phyloP scores from a whole-genome alignment of 2,113 vertebrate species.

The Pipa parva region DNA sequence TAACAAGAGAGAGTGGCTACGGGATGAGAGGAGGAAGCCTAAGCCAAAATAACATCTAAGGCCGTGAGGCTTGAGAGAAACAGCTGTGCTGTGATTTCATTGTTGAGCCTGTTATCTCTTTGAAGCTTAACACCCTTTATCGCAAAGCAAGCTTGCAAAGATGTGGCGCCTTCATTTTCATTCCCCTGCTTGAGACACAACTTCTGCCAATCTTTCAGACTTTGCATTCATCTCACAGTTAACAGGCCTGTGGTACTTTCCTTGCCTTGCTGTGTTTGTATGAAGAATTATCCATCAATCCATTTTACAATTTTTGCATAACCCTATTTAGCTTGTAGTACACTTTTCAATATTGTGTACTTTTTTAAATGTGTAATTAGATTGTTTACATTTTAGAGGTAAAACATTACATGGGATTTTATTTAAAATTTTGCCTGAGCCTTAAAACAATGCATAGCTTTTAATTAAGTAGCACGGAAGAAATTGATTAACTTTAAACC shows the following conservation, averaged over 20 bases:
- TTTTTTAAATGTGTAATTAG: too few species aligned
- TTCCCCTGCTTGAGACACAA: constrained; percentile 6
- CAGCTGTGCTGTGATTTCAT: constrained; percentile 32
- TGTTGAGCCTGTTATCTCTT: constrained; percentile 31
- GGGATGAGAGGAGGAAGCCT: neutral
- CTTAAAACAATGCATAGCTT: too few species aligned
- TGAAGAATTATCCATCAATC: neutral
- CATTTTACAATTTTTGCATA: too few species aligned
- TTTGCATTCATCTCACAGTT: neutral
- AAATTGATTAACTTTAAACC: too few species aligned
- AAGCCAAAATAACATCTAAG: constrained; percentile 23
- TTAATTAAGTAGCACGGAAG: too few species aligned
- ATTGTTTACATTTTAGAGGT: too few species aligned
- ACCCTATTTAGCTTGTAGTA: too few species aligned
- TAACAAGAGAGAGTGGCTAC: constrained; percentile 1
- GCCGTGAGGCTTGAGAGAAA: neutral
- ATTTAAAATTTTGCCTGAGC: too few species aligned
- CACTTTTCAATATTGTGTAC: too few species aligned
- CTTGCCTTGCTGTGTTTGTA: neutral
- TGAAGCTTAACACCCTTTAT: constrained; percentile 40
- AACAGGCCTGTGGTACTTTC: neutral
- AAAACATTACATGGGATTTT: too few species aligned
- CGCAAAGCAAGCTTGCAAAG: constrained; percentile 12
- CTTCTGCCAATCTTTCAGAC: neutral
- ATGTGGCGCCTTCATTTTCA: constrained; percentile 23